Evolutionary conservation across 2,797 vertebrate genomes (phyloP).

Genomic region (Avahi laniger): DNA sequence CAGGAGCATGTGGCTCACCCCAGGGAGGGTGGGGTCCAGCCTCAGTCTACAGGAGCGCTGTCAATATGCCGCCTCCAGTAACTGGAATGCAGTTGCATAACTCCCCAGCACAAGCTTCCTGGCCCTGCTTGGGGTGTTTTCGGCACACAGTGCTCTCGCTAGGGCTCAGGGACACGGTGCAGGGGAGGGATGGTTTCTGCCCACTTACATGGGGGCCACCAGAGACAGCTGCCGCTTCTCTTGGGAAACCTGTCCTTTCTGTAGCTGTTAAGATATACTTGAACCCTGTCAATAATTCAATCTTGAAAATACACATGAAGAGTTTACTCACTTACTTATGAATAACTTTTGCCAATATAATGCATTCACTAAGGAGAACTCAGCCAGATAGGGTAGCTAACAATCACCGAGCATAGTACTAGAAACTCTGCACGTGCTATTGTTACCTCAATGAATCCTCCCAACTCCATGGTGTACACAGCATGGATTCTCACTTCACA

Average conservation of each 20-base stretch:
- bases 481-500: background rate
- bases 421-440: background rate
- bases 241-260: background rate
- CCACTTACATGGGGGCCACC: background rate
- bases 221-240: background rate
- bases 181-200: rapidly evolving
- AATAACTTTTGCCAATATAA: background rate
- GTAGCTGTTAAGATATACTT: background rate
- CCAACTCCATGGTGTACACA: background rate
- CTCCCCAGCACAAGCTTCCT: background rate
- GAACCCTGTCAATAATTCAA: background rate
- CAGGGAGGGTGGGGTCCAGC: background rate
- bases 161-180: rapidly evolving
- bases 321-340: background rate
- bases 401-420: background rate
- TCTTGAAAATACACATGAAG: background rate
- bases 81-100: background rate
- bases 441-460: background rate
- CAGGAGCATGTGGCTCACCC: background rate
- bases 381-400: background rate
- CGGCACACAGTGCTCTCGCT: background rate
- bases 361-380: background rate
- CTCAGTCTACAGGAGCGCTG: background rate
- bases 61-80: background rate
- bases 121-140: background rate